phyloP scores from a whole-genome alignment of 1,140 invertebrate genomes.

The Drosophila jambulina region DNA sequence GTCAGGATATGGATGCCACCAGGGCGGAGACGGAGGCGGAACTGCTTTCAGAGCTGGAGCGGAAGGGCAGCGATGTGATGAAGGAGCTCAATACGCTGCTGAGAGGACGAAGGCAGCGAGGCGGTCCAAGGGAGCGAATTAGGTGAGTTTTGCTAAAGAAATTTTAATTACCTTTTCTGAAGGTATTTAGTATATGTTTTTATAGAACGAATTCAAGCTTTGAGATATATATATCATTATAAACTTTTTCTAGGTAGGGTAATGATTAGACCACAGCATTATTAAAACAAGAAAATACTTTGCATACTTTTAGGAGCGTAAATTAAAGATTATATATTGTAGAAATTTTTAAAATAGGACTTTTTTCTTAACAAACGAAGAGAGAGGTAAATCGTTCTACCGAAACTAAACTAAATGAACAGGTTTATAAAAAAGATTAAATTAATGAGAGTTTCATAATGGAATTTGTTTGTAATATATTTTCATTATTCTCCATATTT shows the following conservation, averaged over 20 bases:
- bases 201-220: not conserved
- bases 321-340: not conserved
- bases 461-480: not conserved
- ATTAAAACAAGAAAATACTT: not conserved
- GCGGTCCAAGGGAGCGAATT: conserved; percentile 60
- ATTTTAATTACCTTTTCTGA: no score
- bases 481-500: not conserved
- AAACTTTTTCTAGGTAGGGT: not conserved
- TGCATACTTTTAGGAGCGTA: not conserved
- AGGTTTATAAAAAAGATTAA: not conserved
- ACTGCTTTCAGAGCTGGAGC: conserved; percentile 86
- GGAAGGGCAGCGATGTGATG: conserved; percentile 86
- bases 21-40: conserved; percentile 84
- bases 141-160: conserved; percentile 53
- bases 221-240: not conserved
- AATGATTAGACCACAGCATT: not conserved
- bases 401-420: no score
- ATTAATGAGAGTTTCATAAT: not conserved
- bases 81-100: conserved; percentile 85
- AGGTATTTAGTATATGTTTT: no score
- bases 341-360: no score
- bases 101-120: conserved; percentile 56
- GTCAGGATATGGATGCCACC: conserved; percentile 66
- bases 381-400: no score
- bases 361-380: not conserved